A percentile compares a stretch with the other conserved stretches of the same genome.
Conservation (phyloP, 2,797 vertebrate genomes). For the Sebastes nivosus region DNA sequence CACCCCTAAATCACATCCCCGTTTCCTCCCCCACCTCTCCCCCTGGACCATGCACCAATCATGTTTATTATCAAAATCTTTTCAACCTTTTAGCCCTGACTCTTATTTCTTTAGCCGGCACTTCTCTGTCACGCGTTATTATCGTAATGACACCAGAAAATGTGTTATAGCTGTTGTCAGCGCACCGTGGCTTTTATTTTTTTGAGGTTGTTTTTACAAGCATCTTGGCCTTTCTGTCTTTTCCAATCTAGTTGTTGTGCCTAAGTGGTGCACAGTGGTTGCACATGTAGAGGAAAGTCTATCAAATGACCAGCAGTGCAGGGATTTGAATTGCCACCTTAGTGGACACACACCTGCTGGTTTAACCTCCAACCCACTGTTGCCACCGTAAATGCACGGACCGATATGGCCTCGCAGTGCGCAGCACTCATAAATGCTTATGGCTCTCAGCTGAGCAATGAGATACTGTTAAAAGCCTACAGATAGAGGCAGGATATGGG, state of each 20-base stretch:
- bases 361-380: conserved; percentile 19
- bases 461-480: conserved; percentile 32
- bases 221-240: background rate
- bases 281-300: background rate
- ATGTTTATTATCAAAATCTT: conserved; percentile 51
- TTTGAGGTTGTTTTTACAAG: background rate
- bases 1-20: conserved; percentile 43
- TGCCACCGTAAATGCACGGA: conserved; percentile 2
- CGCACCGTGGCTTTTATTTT: background rate
- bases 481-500: conserved; percentile 19
- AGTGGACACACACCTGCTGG: background rate
- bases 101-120: conserved; percentile 36
- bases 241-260: background rate
- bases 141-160: conserved; percentile 30
- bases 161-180: conserved; percentile 16
- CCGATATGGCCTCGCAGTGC: conserved; percentile 6
- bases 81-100: conserved; percentile 31
- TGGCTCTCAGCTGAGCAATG: conserved; percentile 40
- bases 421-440: conserved; percentile 39
- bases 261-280: background rate
- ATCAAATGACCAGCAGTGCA: background rate
- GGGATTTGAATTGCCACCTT: background rate
- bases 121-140: conserved; percentile 28
- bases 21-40: conserved; percentile 15
- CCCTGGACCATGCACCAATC: conserved; percentile 20